These are phyloP conservation scores for Cyrtorhinus lividipennis DNA, from an alignment of 1,140 invertebrate species.

Conservation along the genomic window DNA sequence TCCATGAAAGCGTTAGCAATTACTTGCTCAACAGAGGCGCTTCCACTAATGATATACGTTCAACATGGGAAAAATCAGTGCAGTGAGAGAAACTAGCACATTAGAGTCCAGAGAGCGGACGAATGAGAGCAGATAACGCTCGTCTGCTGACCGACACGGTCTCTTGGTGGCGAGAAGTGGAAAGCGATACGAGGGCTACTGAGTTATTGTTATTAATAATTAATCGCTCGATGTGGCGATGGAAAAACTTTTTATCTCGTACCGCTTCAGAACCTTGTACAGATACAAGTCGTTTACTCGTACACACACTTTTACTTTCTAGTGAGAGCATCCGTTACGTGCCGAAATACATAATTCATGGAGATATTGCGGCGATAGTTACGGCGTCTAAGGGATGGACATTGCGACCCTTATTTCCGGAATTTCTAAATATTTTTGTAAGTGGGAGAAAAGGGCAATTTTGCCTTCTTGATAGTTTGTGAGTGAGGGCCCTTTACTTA, in stretches of 20 bases:
- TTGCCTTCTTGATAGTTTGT: too few relatives aligned
- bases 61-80: background rate
- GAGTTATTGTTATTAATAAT: background rate
- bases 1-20: background rate
- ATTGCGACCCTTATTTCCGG: too few relatives aligned
- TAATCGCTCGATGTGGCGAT: background rate
- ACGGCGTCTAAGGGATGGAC: too few relatives aligned
- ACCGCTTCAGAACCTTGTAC: background rate
- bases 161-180: background rate
- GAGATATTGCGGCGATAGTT: background rate
- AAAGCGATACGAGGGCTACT: background rate
- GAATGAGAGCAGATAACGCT: background rate
- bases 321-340: background rate
- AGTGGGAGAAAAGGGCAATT: too few relatives aligned
- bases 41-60: background rate
- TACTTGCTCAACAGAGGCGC: background rate
- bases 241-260: background rate
- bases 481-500: too few relatives aligned
- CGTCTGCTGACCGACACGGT: background rate
- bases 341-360: background rate
- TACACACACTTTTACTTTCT: background rate
- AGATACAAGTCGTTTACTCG: background rate
- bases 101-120: background rate
- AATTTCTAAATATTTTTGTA: too few relatives aligned
- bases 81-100: background rate